phyloP scores from a whole-genome alignment of 2,113 vertebrate genomes.

The Oceanites oceanicus region DNA sequence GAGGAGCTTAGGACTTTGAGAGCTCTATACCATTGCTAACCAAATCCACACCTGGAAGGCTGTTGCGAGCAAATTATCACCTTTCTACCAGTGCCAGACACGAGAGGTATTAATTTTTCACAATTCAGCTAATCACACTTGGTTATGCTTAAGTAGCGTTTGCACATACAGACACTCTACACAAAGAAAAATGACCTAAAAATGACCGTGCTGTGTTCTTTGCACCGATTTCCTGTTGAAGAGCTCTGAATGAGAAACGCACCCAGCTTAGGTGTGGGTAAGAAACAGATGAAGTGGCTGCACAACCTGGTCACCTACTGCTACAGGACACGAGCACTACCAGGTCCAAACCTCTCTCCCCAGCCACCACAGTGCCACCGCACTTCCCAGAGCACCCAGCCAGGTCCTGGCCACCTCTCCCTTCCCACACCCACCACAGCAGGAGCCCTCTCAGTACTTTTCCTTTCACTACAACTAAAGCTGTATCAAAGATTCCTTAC shows the following conservation, averaged over 20 bases:
- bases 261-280: not conserved
- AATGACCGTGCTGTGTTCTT: not conserved
- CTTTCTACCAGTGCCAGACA: not conserved
- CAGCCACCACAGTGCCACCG: not conserved
- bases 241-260: not conserved
- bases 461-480: not conserved
- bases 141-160: not conserved
- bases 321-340: not conserved
- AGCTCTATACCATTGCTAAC: not conserved
- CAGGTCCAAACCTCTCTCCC: not conserved
- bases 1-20: not conserved
- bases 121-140: not conserved
- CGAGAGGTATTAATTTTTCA: not conserved
- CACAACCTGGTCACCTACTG: not conserved
- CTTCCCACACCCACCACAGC: not conserved
- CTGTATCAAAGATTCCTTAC: not conserved
- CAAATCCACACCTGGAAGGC: not conserved
- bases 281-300: not conserved
- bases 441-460: not conserved
- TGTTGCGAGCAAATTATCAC: not conserved
- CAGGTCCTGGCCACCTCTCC: not conserved
- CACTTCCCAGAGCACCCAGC: not conserved
- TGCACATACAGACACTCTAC: not conserved
- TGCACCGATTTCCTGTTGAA: not conserved
- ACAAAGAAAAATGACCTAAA: not conserved